A percentile compares a stretch with the other conserved stretches of the same genome.
Evolutionary conservation across 1,140 invertebrate genomes (phyloP).

Genomic region (Globodera rostochiensis): DNA sequence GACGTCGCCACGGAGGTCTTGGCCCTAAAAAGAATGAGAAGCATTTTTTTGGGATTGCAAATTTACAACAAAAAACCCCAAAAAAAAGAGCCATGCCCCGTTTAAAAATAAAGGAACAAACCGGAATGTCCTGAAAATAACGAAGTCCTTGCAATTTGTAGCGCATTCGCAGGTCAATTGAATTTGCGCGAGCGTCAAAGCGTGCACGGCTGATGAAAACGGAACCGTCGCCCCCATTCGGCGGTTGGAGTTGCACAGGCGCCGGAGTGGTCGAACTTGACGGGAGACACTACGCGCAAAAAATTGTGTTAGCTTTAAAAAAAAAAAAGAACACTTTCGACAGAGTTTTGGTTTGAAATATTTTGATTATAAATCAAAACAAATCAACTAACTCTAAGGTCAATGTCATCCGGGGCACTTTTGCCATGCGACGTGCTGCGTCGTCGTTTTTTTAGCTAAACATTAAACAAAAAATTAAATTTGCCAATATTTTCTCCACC

Average conservation of each 20-base stretch:
- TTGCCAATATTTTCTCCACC: too few species aligned
- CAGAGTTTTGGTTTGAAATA: not conserved
- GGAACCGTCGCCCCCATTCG: not conserved
- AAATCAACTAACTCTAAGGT: not conserved
- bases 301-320: not conserved
- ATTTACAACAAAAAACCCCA: not conserved
- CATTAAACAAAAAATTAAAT: too few species aligned
- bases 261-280: not conserved
- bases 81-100: too few species aligned
- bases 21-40: conserved; percentile 9
- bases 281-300: not conserved
- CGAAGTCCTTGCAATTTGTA: conserved; percentile 27
- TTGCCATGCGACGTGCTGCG: too few species aligned
- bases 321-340: not conserved
- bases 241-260: not conserved
- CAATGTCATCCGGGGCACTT: not conserved
- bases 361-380: not conserved
- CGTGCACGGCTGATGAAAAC: conserved; percentile 20
- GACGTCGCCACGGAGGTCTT: conserved; percentile 1
- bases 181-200: not conserved
- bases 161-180: conserved; percentile 20
- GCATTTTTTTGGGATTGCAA: not conserved
- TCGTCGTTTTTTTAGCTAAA: too few species aligned
- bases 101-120: not conserved
- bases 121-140: conserved; percentile 32